These are phyloP conservation scores for Drosophila bocqueti DNA, from an alignment of 1,140 invertebrate species.

Conservation along the genomic window DNA sequence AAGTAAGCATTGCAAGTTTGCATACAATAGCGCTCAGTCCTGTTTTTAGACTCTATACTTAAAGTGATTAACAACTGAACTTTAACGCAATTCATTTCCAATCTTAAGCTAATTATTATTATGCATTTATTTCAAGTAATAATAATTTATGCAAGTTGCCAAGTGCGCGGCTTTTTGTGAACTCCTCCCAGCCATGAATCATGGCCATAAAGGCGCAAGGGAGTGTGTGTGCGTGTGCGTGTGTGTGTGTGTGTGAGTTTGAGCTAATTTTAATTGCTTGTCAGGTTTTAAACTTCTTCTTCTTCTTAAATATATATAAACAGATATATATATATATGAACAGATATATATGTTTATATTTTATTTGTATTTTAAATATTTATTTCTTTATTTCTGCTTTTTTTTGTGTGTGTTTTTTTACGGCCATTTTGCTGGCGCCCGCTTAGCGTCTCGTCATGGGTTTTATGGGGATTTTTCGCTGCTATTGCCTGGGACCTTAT, in stretches of 20 bases:
- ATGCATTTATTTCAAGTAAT: not conserved
- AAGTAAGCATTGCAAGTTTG: not conserved
- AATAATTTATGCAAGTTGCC: not conserved
- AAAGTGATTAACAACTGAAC: not conserved
- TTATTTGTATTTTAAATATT: slow-evolving; percentile 22
- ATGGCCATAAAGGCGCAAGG: slow-evolving; percentile 1
- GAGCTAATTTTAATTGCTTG: slow-evolving; percentile 62
- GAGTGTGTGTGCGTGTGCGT: no score
- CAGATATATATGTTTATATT: no score
- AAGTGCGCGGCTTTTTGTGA: not conserved
- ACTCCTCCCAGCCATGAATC: slow-evolving; percentile 9
- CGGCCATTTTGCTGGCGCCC: slow-evolving; percentile 60
- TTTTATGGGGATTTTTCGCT: slow-evolving; percentile 66
- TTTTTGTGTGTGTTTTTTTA: slow-evolving; percentile 35
- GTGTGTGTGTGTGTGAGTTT: slow-evolving; percentile 14
- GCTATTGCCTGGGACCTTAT: slow-evolving; percentile 32
- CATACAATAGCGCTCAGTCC: not conserved
- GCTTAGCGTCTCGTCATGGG: slow-evolving; percentile 65
- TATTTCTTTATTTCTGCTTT: slow-evolving; percentile 23
- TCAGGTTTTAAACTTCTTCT: slow-evolving; percentile 3
- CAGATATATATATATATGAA: no score
- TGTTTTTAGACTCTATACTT: not conserved
- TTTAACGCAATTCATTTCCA: not conserved
- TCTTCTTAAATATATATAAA: not conserved
- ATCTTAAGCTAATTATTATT: not conserved